These are phyloP conservation scores for Agonopterix heracliana DNA, from an alignment of 2,888 invertebrate genomes.

Conservation along the genomic window DNA sequence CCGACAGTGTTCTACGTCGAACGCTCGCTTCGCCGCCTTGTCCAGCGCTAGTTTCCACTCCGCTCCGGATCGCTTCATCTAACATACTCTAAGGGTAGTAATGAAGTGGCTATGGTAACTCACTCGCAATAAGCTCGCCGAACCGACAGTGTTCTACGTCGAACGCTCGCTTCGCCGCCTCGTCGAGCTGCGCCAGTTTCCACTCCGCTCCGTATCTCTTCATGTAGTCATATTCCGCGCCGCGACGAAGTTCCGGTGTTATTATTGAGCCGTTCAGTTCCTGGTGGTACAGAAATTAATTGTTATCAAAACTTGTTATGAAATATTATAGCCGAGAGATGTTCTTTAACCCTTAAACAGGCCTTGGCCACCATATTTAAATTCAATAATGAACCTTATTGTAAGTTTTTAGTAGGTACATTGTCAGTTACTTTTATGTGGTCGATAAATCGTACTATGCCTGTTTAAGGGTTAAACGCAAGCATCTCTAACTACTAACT, in stretches of 20 bases:
- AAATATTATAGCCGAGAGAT: no score
- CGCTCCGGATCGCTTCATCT: constrained; percentile 87
- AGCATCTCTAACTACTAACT: no score
- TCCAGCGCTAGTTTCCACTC: constrained; percentile 79
- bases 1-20: constrained; percentile 83
- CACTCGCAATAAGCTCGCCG: constrained; percentile 83
- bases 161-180: constrained; percentile 72
- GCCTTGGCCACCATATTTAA: no score
- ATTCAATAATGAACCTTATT: no score
- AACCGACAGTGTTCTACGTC: constrained; percentile 85
- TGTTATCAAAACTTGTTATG: no score
- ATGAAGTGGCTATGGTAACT: constrained; percentile 31
- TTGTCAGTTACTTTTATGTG: no score
- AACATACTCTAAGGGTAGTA: constrained; percentile 32
- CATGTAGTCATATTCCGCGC: constrained; percentile 94
- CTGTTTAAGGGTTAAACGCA: no score
- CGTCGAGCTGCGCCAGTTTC: constrained; percentile 71
- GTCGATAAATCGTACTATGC: no score
- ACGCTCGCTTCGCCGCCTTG: constrained; percentile 63
- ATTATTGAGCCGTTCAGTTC: constrained; percentile 84
- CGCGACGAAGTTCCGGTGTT: constrained; percentile 81
- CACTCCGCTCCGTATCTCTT: constrained; percentile 87
- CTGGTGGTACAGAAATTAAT: constrained; percentile 31
- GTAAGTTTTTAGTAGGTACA: no score
- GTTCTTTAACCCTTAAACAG: no score